Base-by-base conservation (phyloP, 2,113 vertebrate genomes). In the Hippocampus comes region DNA sequence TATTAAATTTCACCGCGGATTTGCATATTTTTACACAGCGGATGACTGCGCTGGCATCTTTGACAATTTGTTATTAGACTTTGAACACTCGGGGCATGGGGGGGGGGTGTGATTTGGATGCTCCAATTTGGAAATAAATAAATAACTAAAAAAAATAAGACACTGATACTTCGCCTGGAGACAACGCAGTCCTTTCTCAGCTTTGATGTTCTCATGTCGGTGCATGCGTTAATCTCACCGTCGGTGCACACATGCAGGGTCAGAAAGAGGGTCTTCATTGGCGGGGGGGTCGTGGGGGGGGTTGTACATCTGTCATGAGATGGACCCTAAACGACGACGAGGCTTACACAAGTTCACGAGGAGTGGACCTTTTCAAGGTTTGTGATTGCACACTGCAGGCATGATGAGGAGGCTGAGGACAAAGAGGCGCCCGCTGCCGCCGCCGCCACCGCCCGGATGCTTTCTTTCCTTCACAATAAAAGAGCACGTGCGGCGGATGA, bases 351-450 rank as follows among this genome's bases (percentile, higher is more conserved):
- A 65, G 63, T 46, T 65, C 12, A 65, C 7, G n/a, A 48, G n/a
- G 42, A 65, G n/a, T 72, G 72, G 48, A 69, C 67, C 73, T 64
- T 68, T 79, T 75, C 73, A 77, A 42, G 63, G 38, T 42, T 67
- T 76, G 25, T 87, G 78, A 81, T 74, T 70, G 72, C 79, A 72
- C 70, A 80, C 60, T 53, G 60, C 78, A 71, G 75, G 63, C 73
- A 82, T 25, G 21, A 46, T 5, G 57, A 59, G 57, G 57, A 60
- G 25, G 57, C 4, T 46, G 63, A 65, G 80, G 71, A 75, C 59
- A 78, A 73, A 78, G 74, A 59, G 48, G 48, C 25, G 34, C 63
- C 38, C 34, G 34, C 34, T 38, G 34, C 34, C 34, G 34, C 5
- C 30, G 27, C 30, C 30, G 3, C 30, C 30, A 4, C 30, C 30